Evolutionary conservation across 2,797 vertebrate species (phyloP), one percentile per base, ranked within the genome.

Genomic region (Chrosomus eos): DNA sequence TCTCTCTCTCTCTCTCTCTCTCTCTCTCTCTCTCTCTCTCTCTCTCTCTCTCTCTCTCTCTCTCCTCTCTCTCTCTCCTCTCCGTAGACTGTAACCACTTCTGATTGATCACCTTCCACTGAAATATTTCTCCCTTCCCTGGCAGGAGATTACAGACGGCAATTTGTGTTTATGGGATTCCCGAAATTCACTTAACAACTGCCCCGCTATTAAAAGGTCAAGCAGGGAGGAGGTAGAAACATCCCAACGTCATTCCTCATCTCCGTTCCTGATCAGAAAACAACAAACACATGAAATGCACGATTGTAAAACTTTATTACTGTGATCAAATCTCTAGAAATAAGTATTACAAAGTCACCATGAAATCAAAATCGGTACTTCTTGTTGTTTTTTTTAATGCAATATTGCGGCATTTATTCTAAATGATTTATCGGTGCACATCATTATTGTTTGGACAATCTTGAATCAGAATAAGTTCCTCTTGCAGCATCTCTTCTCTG

Each of bases 111-210:
- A 83, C 87, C 62, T 60, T 72, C 55, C n/a, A 48, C 84, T 83
- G 85, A 91, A 78, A 86, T 91, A 90, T 89, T 89, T 93, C 93
- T 91, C 87, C 26, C 3, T 83, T 80, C 78, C 40, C 73, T 92
- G 91, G 90, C 89, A 70, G 89, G 78, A 92, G 85, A 92, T 94
- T 90, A 93, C 87, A 33, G 82, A 85, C 80, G 80, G 89, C 91
- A 92, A 89, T 92, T 92, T 89, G 89, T 89, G 90, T 93, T 93
- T 91, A 92, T 89, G 87, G 83, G 90, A 90, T 93, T 93, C 90
- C 90, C 79, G 71, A 92, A 93, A 92, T 87, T 89, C 82, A 83
- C 87, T 87, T 81, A 89, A 90, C 90, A 91, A 87, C 88, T 82
- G 77, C 75, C 83, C 87, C 83, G 84, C 88, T 89, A 89, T 89